A percentile compares a stretch with the other conserved stretches of the same genome.
Evolutionary conservation across 2,888 invertebrate genomes (phyloP).

Genomic region (Helicoverpa assulta): DNA sequence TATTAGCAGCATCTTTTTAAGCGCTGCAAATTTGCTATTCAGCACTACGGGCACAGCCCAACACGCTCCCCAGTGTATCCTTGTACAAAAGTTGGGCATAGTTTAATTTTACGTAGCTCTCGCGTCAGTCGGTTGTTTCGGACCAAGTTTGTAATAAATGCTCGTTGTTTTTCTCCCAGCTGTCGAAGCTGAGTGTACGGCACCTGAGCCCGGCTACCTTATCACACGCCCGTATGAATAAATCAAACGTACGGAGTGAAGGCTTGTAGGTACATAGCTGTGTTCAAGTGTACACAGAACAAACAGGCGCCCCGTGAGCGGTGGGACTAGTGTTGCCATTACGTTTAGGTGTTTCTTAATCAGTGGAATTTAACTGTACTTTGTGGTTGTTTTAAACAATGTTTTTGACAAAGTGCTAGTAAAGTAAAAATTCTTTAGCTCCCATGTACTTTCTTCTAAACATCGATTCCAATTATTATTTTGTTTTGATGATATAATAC

Average conservation of each 20-base stretch:
- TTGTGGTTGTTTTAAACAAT: background rate
- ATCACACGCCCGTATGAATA: slow-evolving; percentile 71
- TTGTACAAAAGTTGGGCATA: slow-evolving; percentile 64
- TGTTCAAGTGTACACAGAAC: background rate
- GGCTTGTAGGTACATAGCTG: slow-evolving; percentile 33
- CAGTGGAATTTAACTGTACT: background rate
- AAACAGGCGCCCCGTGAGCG: slow-evolving; percentile 2
- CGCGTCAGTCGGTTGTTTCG: slow-evolving; percentile 63
- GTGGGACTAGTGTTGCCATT: background rate
- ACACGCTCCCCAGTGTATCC: slow-evolving; percentile 53
- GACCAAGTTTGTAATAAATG: slow-evolving; percentile 72
- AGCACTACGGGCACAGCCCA: slow-evolving; percentile 24
- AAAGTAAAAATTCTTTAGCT: too few relatives aligned
- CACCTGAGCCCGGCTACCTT: slow-evolving; percentile 69
- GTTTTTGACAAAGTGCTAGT: too few relatives aligned
- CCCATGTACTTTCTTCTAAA: too few relatives aligned
- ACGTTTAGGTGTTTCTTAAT: slow-evolving; percentile 1
- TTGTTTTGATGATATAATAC: too few relatives aligned
- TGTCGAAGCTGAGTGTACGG: slow-evolving; percentile 69
- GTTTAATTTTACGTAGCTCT: slow-evolving; percentile 73
- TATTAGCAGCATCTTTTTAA: slow-evolving; percentile 32
- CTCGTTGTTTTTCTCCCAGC: slow-evolving; percentile 69
- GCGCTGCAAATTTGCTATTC: slow-evolving; percentile 45
- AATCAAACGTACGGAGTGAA: slow-evolving; percentile 66
- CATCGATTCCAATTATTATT: too few relatives aligned